These are phyloP conservation scores for Ciconia boyciana DNA, from an alignment of 2,113 vertebrate species.

Conservation along the genomic window DNA sequence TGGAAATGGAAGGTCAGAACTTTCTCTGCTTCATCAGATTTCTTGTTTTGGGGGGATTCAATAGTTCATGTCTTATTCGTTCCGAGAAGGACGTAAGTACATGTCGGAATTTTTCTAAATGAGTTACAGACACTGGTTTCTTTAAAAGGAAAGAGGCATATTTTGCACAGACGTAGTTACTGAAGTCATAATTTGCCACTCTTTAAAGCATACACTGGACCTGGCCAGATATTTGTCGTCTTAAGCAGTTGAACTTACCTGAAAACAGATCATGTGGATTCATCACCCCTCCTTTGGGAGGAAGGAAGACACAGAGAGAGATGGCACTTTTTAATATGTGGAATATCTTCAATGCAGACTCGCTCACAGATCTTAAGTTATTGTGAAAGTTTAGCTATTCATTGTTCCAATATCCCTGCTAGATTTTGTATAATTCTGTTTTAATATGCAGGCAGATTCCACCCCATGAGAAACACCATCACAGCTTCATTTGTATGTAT, in stretches of 20 bases:
- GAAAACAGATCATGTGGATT: conserved; percentile 6
- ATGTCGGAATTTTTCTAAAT: conserved; percentile 55
- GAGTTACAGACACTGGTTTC: conserved; percentile 82
- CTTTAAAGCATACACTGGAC: conserved; percentile 80
- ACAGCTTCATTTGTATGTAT: conserved; percentile 67
- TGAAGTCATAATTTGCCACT: conserved; percentile 70
- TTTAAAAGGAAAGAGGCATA: conserved; percentile 74
- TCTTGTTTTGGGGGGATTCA: conserved; percentile 35
- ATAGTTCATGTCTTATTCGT: conserved; percentile 2
- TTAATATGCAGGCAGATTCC: conserved; percentile 62
- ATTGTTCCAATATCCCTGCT: conserved; percentile 59
- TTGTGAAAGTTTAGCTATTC: conserved; percentile 64
- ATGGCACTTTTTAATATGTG: conserved; percentile 52
- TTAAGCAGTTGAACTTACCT: conserved; percentile 27
- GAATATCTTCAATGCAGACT: conserved; percentile 64
- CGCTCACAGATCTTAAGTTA: conserved; percentile 59
- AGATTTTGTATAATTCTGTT: conserved; percentile 70
- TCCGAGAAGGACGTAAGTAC: conserved; percentile 34
- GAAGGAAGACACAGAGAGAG: conserved; percentile 23
- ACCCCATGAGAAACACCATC: conserved; percentile 49
- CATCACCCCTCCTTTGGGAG: not conserved
- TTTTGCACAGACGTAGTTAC: conserved; percentile 80
- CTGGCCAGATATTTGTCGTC: conserved; percentile 48
- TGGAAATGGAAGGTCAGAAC: conserved; percentile 20
- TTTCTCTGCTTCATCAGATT: conserved; percentile 41